Base-by-base conservation (phyloP, 2,888 invertebrate species). In the Aporophyla nigra region DNA sequence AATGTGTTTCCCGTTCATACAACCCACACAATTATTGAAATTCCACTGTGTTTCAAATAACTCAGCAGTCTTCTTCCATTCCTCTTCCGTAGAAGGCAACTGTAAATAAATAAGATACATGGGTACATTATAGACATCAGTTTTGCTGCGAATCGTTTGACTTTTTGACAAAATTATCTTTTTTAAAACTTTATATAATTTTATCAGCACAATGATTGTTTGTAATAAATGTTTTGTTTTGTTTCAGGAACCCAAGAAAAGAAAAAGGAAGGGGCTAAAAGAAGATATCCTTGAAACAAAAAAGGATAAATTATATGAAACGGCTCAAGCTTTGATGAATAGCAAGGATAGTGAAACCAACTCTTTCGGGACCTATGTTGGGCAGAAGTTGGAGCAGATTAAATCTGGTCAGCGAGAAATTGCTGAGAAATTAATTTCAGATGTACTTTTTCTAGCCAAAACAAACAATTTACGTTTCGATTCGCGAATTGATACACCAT, bases 1-100 rank as follows among this genome's bases (percentile, higher is more conserved):
- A 19, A 88, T 72, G 70, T 88, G 89, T 58, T 88, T 89, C 3
- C 87, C 87, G 59, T 88, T 85, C 12, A 74, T 71, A 46, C 78
- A 63, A 66, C 85, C 87, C 21, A 87, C 58, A 54, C 84, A 87
- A 65, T 86, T 76, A 75, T 27, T 51, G 66, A 87, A 77, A 7
- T 77, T 62, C 85, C 86, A 88, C 59, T 82, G 79, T 40, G 12
- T 43, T 82, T 87, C 75, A 79, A 88, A 86, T 56, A 75, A 51
- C 24, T 68, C 63, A 24, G 84, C 76, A 66, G 73, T 79, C 68
- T 24, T 27, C 72, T 49, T 21, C 71, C 75, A 78, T 59, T 81
- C 86, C 80, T 79, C 79, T 83, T 76, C 69, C 56, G 76, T 83
- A 72, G 40, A 61, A 72, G 71, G 76, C 16, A 71, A 76, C 83